Percentiles rank a stretch among this genome's conserved stretches.
These are phyloP conservation scores for Phragmatobia fuliginosa DNA, from an alignment of 2,888 invertebrate genomes.

Conservation along the genomic window DNA sequence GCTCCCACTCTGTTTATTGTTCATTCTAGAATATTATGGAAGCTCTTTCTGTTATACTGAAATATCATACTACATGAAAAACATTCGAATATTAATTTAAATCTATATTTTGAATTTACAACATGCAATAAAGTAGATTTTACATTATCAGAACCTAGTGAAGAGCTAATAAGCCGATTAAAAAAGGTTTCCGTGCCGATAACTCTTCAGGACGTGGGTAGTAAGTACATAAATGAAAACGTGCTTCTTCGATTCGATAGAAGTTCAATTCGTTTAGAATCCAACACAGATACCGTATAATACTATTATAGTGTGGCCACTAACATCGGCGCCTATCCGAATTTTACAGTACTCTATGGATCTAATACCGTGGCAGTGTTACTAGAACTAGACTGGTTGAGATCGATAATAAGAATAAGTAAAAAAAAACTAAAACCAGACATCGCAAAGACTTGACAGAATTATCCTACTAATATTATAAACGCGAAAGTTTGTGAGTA, in stretches of 20 bases:
- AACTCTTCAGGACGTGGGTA: neutral
- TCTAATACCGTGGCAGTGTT: neutral
- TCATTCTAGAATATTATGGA: neutral
- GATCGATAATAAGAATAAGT: neutral
- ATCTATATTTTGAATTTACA: neutral
- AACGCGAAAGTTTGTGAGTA: too few relatives aligned
- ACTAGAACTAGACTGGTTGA: neutral
- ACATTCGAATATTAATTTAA: too few relatives aligned
- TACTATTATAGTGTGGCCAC: neutral
- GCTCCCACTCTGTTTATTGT: neutral
- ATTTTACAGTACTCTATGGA: neutral
- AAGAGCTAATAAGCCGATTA: neutral
- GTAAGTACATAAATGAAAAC: neutral
- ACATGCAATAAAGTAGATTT: neutral
- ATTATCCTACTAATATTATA: too few relatives aligned
- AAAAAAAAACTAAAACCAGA: too few relatives aligned
- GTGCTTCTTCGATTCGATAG: neutral
- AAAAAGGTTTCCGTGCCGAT: neutral
- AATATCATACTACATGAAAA: neutral
- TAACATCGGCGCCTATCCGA: neutral
- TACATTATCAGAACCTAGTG: neutral
- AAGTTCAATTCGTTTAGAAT: neutral
- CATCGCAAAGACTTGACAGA: too few relatives aligned
- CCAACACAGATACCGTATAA: neutral
- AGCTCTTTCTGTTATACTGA: neutral